Evolutionary conservation across 1,140 invertebrate species (phyloP).

Genomic region (Saxidomus purpurata): DNA sequence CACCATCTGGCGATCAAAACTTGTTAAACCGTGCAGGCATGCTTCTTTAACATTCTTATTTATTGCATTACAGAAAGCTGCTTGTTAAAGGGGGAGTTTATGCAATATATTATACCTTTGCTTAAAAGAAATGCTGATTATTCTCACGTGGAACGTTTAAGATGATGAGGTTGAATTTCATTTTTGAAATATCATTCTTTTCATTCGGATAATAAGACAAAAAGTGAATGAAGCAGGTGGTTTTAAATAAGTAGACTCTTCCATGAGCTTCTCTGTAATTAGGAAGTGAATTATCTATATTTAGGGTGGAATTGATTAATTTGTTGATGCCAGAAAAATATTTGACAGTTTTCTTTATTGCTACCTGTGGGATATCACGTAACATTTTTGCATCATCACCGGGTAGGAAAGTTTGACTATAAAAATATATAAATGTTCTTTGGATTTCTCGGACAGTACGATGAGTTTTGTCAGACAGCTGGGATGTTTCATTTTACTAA

Average conservation of each 20-base stretch:
- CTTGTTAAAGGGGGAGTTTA: background rate
- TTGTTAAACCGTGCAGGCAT: conserved; percentile 18
- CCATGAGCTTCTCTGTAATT: background rate
- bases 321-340: background rate
- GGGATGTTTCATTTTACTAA: conserved; percentile 27
- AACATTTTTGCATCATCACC: background rate
- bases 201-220: conserved; percentile 7
- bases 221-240: conserved; percentile 5
- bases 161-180: background rate
- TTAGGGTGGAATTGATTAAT: background rate
- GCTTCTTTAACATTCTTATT: conserved; percentile 14
- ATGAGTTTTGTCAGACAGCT: conserved; percentile 17
- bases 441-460: background rate
- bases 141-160: background rate
- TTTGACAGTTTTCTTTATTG: background rate
- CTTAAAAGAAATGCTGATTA: background rate
- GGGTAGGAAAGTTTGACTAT: background rate
- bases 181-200: conserved; percentile 4
- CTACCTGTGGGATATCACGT: background rate
- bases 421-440: background rate
- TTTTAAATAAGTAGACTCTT: background rate
- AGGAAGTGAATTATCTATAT: conserved; percentile 6
- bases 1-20: conserved; percentile 37
- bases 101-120: background rate
- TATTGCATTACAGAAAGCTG: background rate